Base-by-base conservation (phyloP, 2,888 invertebrate genomes). In the Hirtodrosophila cameraria region DNA sequence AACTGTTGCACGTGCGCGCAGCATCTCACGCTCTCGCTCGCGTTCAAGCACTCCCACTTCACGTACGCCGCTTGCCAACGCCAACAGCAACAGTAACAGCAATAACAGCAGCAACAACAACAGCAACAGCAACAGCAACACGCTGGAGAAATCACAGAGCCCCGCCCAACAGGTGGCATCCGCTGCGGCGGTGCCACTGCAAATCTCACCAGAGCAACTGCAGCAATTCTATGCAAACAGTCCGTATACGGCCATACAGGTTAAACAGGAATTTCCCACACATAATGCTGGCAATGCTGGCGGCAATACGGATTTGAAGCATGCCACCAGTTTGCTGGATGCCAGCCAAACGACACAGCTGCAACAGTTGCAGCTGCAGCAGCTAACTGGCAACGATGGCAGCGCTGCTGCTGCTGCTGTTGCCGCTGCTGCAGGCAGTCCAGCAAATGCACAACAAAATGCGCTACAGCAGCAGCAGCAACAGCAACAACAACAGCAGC, bases 111-210 rank as follows among this genome's bases (percentile, higher is more conserved):
- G 31, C 41, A 28, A 0, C 7, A 1, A 33, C 15, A 13, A 9
- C 31, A 12, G 23, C 50, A 15, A 2, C 25, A 16, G 8, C 49
- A 16, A 9, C 41, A 41, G 6, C 58, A 20, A 11, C 69, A 94
- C 94, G 68, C 91, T 94, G 90, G 94, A 94, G 86, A 94, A 93
- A 85, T 93, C 93, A 72, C 93, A 93, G 83, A 92, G 90, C 77
- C 91, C 91, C 60, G 90, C 89, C 55, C 91, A 91, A 81, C 91
- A 91, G 81, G 89, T 90, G 86, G 86, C 89, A 81, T 79, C 88
- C 48, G 76, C 81, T 57, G 64, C 86, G 64, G 81, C 88, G 75
- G 88, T 90, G 78, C 89, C 90, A 66, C 84, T 91, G 45, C 90
- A 90, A 76, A 87, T 91, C 45, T 90, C 92, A 3, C 91, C 90